phyloP scores from a whole-genome alignment of 2,888 invertebrate genomes.

The Carabus problematicus region DNA sequence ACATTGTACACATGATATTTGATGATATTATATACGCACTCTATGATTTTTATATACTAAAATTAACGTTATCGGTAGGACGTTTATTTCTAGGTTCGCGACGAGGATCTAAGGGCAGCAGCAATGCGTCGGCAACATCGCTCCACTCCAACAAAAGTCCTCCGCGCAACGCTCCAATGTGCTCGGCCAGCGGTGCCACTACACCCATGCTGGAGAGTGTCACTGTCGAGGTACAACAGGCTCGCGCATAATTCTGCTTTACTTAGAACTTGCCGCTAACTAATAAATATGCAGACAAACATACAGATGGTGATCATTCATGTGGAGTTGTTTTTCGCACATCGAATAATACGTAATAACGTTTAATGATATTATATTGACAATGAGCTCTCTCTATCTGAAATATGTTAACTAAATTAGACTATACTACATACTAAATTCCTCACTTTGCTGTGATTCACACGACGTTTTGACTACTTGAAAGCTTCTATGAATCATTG shows the following conservation, averaged over 20 bases:
- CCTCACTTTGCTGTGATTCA: slow-evolving; percentile 39
- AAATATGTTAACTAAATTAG: not conserved
- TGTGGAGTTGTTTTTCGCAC: not conserved
- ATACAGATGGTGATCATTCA: too few species aligned
- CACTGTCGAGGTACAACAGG: slow-evolving; percentile 79
- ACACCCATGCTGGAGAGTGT: slow-evolving; percentile 69
- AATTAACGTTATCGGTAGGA: slow-evolving; percentile 51
- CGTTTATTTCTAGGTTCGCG: slow-evolving; percentile 66
- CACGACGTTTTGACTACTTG: not conserved
- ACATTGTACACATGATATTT: slow-evolving; percentile 50
- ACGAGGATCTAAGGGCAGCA: slow-evolving; percentile 78
- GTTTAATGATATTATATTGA: too few species aligned
- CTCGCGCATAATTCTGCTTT: slow-evolving; percentile 62
- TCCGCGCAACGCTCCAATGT: slow-evolving; percentile 53
- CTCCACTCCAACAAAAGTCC: slow-evolving; percentile 71
- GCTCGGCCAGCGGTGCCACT: slow-evolving; percentile 52
- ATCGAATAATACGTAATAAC: slow-evolving; percentile 10
- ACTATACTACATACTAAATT: slow-evolving; percentile 21
- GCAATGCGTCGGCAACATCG: slow-evolving; percentile 79
- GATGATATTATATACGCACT: slow-evolving; percentile 61
- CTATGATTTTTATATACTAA: slow-evolving; percentile 47
- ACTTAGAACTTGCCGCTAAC: not conserved
- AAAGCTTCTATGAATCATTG: too few species aligned
- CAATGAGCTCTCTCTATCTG: not conserved
- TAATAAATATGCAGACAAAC: not conserved